Evolutionary conservation across 2,113 vertebrate species (phyloP).

Genomic region (Dryoscopus gambensis): DNA sequence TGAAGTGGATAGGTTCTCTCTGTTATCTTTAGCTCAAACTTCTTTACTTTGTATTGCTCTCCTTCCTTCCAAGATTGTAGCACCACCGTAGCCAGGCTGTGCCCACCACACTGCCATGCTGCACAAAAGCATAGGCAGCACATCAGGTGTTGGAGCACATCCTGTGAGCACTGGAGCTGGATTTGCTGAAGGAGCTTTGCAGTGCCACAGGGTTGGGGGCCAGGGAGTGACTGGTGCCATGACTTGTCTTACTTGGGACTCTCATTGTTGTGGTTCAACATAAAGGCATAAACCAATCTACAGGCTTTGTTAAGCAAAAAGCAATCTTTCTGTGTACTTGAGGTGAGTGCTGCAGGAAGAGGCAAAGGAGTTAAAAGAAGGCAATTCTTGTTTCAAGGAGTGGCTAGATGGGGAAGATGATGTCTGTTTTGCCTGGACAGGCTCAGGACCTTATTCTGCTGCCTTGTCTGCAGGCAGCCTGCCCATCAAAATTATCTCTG

Average conservation of each 20-base stretch:
- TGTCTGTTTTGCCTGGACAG: conserved; percentile 31
- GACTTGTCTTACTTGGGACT: neutral
- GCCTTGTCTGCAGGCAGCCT: neutral
- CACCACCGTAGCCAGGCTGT: fast-evolving
- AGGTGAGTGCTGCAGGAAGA: neutral
- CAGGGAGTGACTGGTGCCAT: neutral
- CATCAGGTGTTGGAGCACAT: neutral
- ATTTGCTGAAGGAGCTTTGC: neutral
- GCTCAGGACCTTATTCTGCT: neutral
- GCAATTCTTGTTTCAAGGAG: neutral
- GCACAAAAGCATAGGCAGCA: neutral
- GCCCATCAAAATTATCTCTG: conserved; percentile 3
- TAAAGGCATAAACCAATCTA: neutral
- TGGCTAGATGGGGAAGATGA: neutral
- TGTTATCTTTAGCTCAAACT: neutral
- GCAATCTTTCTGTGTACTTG: neutral
- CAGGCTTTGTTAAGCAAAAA: neutral
- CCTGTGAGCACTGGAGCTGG: neutral
- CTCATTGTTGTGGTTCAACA: neutral
- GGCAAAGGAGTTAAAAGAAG: conserved; percentile 7
- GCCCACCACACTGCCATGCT: fast-evolving
- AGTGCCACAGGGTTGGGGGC: neutral
- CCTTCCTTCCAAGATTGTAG: neutral
- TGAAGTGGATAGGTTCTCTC: neutral
- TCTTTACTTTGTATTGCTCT: neutral